Evolutionary conservation across 2,888 invertebrate species (phyloP).

Genomic region (Lepas anatifera): DNA sequence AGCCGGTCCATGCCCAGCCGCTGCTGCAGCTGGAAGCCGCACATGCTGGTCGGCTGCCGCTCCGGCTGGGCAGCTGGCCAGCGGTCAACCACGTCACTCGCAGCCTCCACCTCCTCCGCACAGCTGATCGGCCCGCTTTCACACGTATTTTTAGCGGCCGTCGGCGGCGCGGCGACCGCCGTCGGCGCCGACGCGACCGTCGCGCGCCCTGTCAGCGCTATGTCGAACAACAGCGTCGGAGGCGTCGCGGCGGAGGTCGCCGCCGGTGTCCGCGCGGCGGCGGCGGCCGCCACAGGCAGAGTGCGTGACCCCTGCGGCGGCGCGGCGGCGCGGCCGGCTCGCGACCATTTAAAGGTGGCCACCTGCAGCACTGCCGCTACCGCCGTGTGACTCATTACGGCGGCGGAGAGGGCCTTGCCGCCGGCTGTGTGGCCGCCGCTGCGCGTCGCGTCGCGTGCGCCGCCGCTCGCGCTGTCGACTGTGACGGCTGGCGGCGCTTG

Average conservation of each 20-base stretch:
- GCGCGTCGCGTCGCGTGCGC: too few species aligned
- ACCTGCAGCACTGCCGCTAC: neutral
- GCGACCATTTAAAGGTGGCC: neutral
- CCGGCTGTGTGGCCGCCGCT: too few species aligned
- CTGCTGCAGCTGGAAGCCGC: neutral
- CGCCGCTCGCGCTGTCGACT: too few species aligned
- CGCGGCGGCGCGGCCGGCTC: neutral
- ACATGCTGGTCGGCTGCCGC: neutral
- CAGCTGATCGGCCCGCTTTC: neutral
- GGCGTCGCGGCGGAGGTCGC: neutral
- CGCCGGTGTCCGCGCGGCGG: neutral
- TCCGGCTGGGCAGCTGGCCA: neutral
- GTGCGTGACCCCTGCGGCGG: neutral
- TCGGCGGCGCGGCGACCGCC: neutral
- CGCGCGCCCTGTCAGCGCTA: conserved; percentile 3
- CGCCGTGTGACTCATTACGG: neutral
- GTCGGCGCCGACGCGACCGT: neutral
- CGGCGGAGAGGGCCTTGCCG: too few species aligned
- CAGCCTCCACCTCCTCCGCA: neutral
- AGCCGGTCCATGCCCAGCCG: neutral
- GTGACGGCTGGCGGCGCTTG: too few species aligned
- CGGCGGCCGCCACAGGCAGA: neutral
- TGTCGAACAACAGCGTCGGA: neutral
- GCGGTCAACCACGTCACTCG: neutral
- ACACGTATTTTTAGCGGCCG: neutral